Evolutionary conservation across 1,140 invertebrate species (phyloP).

Genomic region (Tetragonula clypearis): DNA sequence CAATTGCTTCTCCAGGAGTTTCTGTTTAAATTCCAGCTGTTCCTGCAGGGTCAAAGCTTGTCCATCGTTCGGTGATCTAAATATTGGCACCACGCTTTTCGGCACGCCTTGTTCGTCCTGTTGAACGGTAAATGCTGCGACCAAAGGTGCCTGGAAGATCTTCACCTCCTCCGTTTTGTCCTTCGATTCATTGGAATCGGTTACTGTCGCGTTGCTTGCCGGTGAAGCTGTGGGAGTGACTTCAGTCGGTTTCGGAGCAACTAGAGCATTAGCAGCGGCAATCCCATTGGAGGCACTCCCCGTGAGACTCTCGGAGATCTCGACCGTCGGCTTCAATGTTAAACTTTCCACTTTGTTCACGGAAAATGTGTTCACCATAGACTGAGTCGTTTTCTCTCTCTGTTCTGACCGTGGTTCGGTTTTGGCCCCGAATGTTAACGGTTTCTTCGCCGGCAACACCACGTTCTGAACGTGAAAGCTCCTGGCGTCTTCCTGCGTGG

Average conservation of each 20-base stretch:
- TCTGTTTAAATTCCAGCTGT: slow-evolving; percentile 86
- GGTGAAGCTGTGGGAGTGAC: slow-evolving; percentile 65
- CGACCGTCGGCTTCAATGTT: slow-evolving; percentile 57
- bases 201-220: slow-evolving; percentile 70
- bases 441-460: slow-evolving; percentile 59
- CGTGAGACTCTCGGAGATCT: slow-evolving; percentile 68
- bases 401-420: slow-evolving; percentile 48
- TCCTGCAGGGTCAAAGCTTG: slow-evolving; percentile 81
- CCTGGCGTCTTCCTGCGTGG: slow-evolving; percentile 63
- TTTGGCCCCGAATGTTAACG: slow-evolving; percentile 52
- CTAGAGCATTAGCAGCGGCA: slow-evolving; percentile 68
- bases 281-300: slow-evolving; percentile 74
- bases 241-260: slow-evolving; percentile 71
- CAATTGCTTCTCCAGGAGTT: slow-evolving; percentile 86
- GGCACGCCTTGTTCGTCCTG: slow-evolving; percentile 89
- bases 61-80: slow-evolving; percentile 73
- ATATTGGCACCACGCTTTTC: slow-evolving; percentile 88
- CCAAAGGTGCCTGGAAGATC: slow-evolving; percentile 89
- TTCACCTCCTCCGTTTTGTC: slow-evolving; percentile 85
- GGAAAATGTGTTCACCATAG: slow-evolving; percentile 30
- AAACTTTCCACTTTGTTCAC: slow-evolving; percentile 58
- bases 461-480: slow-evolving; percentile 70
- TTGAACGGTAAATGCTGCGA: slow-evolving; percentile 91
- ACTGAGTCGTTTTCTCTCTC: slow-evolving; percentile 57
- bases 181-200: slow-evolving; percentile 58